Evolutionary conservation across 2,888 invertebrate species (phyloP).

Genomic region (Shargacucullia verbasci): DNA sequence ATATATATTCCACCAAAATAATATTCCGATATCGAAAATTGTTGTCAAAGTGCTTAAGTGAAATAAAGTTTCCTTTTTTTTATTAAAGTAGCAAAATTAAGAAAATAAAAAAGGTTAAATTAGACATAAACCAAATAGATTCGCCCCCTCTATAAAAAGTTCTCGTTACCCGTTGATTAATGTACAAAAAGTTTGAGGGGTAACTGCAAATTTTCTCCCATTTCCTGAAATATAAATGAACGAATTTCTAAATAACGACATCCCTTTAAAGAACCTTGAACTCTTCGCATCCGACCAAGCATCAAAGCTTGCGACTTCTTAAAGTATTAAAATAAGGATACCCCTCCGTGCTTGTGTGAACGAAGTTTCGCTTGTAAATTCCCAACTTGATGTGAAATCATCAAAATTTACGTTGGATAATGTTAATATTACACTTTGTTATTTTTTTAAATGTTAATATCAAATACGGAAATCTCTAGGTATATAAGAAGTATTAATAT

Average conservation of each 20-base stretch:
- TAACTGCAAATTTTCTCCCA: conserved; percentile 57
- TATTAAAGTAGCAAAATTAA: too few species aligned
- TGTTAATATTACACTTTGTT: conserved; percentile 17
- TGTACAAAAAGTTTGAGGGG: conserved; percentile 50
- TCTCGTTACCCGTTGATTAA: conserved; percentile 47
- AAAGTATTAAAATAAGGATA: conserved; percentile 64
- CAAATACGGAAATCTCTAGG: neutral
- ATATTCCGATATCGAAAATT: too few species aligned
- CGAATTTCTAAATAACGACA: conserved; percentile 59
- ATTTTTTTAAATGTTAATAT: conserved; percentile 1
- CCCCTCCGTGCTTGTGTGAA: conserved; percentile 46
- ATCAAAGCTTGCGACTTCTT: conserved; percentile 63
- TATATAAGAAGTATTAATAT: too few species aligned
- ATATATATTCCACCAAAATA: too few species aligned
- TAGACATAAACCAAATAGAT: conserved; percentile 35
- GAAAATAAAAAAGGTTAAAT: conserved; percentile 1
- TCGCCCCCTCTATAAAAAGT: conserved; percentile 25
- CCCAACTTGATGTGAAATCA: conserved; percentile 41
- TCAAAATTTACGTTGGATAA: conserved; percentile 22
- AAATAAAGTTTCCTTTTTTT: too few species aligned
- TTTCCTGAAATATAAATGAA: conserved; percentile 61
- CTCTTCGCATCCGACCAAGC: conserved; percentile 54
- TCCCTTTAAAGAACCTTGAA: conserved; percentile 59
- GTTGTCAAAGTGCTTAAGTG: too few species aligned
- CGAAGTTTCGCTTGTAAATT: conserved; percentile 40